Evolutionary conservation across 2,888 invertebrate species (phyloP), one percentile per base, ranked within the genome.

Genomic region (Xestia sexstrigata): DNA sequence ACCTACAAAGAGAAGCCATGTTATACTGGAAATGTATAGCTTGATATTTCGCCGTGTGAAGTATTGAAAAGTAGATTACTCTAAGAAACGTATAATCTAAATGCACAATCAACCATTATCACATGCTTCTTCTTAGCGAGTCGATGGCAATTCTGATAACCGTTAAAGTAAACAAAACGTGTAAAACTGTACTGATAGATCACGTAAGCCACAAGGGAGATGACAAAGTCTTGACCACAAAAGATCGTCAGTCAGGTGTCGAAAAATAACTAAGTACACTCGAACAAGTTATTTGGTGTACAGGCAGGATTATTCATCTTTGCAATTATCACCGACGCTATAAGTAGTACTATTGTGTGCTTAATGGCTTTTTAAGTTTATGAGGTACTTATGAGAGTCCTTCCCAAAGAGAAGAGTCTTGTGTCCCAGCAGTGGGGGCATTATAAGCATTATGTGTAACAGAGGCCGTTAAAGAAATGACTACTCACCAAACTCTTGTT

Each of bases 111-210:
- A 30, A 66, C 39, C 49, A 35, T 26, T 63, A 82, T 71, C 76
- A 85, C 79, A 76, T 82, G 71, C 68, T 72, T 70, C 62, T 71
- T 63, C 49, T 71, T 77, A 81, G 82, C 78, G 17, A 82, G 58
- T 45, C 35, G n/a, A 77, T 62, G 81, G 49, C 71, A 82, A 82
- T 81, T 71, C 71, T 58, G 67, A 77, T 77, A 82, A 82, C 26
- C 42, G 47, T 49, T 60, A 66, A 70, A 0, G 70, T 75, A 79
- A 86, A 78, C 84, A 83, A 60, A 73, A 76, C 68, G 67, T 79
- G 60, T 78, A 62, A 55, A 84, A 76, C 39, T 49, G 52, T 65
- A 67, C 55, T 71, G 72, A 75, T 73, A 81, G 58, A 80, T 78
- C 86, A 80, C 84, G 80, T 80, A 80, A 79, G 35, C 70, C 60